A percentile compares a stretch with the other conserved stretches of the same genome.
These are phyloP conservation scores for Dendrolimus kikuchii DNA, from an alignment of 1,140 invertebrate species.

Conservation along the genomic window DNA sequence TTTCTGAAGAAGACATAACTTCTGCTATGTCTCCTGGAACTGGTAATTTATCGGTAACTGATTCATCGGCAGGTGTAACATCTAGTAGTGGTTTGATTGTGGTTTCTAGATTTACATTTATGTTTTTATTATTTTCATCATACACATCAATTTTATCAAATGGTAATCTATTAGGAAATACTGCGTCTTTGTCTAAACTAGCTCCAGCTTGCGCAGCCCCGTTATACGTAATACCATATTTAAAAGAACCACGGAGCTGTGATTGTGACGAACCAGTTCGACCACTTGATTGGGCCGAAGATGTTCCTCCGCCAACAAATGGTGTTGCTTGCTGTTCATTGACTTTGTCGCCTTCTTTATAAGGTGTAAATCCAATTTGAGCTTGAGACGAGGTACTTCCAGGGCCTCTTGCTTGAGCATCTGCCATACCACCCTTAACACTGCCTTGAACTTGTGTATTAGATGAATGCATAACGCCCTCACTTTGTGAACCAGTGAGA, in stretches of 20 bases:
- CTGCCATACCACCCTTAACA: slow-evolving; percentile 84
- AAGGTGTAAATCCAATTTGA: slow-evolving; percentile 87
- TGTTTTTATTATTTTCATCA: slow-evolving; percentile 56
- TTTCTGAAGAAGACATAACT: slow-evolving; percentile 3
- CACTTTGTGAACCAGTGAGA: slow-evolving; percentile 81
- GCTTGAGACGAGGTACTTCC: slow-evolving; percentile 89
- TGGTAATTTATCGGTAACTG: slow-evolving; percentile 1
- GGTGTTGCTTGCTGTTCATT: slow-evolving; percentile 65
- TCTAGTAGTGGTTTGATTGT: slow-evolving; percentile 25
- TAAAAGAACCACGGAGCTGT: slow-evolving; percentile 83
- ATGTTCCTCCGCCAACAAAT: slow-evolving; percentile 82
- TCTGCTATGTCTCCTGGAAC: slow-evolving; percentile 1
- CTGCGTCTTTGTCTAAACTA: slow-evolving; percentile 73
- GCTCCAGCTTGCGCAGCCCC: slow-evolving; percentile 87
- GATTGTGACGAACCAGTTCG: slow-evolving; percentile 84
- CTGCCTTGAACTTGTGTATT: slow-evolving; percentile 85
- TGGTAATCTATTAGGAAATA: slow-evolving; percentile 49
- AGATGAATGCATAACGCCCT: slow-evolving; percentile 81
- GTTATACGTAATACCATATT: slow-evolving; percentile 84
- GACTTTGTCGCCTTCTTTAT: slow-evolving; percentile 73
- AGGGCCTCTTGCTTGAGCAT: slow-evolving; percentile 86
- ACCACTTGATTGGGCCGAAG: slow-evolving; percentile 82
- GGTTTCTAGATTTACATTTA: slow-evolving; percentile 56
- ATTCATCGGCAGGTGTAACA: not conserved
- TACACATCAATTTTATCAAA: slow-evolving; percentile 64